Base-by-base conservation (phyloP, 2,888 invertebrate genomes). In the Fragum whitleyi region DNA sequence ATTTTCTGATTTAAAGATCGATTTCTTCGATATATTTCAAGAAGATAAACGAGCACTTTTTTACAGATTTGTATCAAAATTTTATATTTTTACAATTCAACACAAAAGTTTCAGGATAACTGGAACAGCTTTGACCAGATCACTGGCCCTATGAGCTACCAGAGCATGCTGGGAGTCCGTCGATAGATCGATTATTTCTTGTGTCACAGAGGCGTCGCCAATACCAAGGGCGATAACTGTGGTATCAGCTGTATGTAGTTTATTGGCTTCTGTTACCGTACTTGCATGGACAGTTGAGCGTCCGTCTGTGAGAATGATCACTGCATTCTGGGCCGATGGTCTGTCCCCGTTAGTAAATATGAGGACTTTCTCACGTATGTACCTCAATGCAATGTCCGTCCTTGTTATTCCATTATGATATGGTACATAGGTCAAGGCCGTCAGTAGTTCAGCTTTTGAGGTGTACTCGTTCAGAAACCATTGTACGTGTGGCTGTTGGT, bases 391-490 rank as follows among this genome's bases (percentile, higher is more conserved):
- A 16, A 77, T 36, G 29, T 79, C 81, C 0, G 81, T 81, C 21
- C 61, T 62, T 0, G 79, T 76, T 9, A 53, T 26, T 11, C 84
- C 84, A 21, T 84, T 74, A 29, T 84, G 84, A 68, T 84, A 84
- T 0, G 84, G 84, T 26, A 84, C 81, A 39, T 84, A 84, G 16
- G 28, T 81, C 39, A 84, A 53, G 2, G 84, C 84, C 6, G 68
- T 71, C n/a, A 84, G 62, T 19, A 84, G 71, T 14, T 73, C 77
- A 5, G 80, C 77, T 42, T 84, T 84, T 21, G 65, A 71, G 6
- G 76, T 74, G 62, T 84, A 81, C 14, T 84, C 84, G 29, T 81
- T 76, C 67, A 84, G 61, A 47, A 81, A 73, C 84, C 84, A 84
- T 65, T 84, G 78, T 7, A 84, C 16, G 21, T 81, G 81, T 7